These are phyloP conservation scores for Gryon sp. DNA, from an alignment of 1,140 invertebrate genomes.

Conservation along the genomic window DNA sequence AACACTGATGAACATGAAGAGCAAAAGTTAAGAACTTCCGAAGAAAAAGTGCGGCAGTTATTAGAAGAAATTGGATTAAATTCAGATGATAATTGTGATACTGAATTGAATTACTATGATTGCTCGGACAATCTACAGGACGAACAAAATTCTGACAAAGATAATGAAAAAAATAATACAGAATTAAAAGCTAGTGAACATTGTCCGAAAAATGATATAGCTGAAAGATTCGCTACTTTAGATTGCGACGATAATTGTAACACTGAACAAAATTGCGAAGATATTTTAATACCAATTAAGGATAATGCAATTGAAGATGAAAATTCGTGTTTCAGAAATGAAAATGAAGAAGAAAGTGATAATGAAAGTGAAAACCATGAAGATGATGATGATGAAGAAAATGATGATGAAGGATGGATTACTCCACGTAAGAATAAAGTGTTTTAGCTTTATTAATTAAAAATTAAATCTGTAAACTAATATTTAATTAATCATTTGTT, in stretches of 20 bases:
- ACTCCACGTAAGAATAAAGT: constrained; percentile 84
- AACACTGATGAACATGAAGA: neutral
- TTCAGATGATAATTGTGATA: neutral
- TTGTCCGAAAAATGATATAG: constrained; percentile 63
- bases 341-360: constrained; percentile 82
- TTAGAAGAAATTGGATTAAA: constrained; percentile 8
- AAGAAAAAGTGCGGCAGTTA: constrained; percentile 17
- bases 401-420: constrained; percentile 91
- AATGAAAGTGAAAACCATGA: constrained; percentile 77
- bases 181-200: neutral
- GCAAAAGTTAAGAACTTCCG: neutral
- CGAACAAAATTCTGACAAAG: neutral
- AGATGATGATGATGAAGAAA: constrained; percentile 82
- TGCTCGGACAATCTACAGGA: neutral
- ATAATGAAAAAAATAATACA: constrained; percentile 19
- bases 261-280: constrained; percentile 66
- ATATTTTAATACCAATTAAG: constrained; percentile 70
- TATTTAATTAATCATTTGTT: constrained; percentile 45
- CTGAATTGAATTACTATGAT: constrained; percentile 16
- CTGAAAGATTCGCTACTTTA: constrained; percentile 73
- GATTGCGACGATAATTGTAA: constrained; percentile 69
- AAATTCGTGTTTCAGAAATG: constrained; percentile 71
- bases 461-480: too few relatives aligned
- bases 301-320: constrained; percentile 67
- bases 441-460: too few relatives aligned